phyloP scores from a whole-genome alignment of 2,797 vertebrate genomes.

The Micromesistius poutassou region DNA sequence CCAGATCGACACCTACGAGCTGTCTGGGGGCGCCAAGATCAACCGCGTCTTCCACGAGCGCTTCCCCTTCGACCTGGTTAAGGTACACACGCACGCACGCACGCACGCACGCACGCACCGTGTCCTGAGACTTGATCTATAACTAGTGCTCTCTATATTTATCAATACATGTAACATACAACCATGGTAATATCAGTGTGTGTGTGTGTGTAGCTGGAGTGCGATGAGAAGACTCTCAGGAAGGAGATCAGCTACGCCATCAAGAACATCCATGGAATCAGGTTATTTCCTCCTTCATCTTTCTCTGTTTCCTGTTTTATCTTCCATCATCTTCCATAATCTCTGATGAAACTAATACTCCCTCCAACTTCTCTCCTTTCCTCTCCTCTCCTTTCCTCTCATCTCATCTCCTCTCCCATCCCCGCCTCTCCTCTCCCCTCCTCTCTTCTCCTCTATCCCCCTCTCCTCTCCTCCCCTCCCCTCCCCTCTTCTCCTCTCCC shows the following conservation, averaged over 20 bases:
- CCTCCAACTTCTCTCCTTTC: background rate
- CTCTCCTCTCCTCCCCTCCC: slow-evolving; percentile 26
- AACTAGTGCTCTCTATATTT: too few species aligned
- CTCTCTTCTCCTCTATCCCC: slow-evolving; percentile 24
- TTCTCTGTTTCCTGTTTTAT: slow-evolving; percentile 4
- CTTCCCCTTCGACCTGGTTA: slow-evolving; percentile 94
- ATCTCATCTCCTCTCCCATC: slow-evolving; percentile 37
- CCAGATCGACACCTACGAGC: slow-evolving; percentile 93
- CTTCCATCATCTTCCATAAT: background rate
- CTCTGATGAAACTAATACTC: background rate
- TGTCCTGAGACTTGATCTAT: background rate
- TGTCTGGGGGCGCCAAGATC: slow-evolving; percentile 92
- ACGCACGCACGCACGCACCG: background rate
- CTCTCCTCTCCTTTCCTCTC: background rate
- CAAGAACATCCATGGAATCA: slow-evolving; percentile 97
- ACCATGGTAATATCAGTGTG: background rate
- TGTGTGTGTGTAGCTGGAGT: slow-evolving; percentile 81
- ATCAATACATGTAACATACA: too few species aligned
- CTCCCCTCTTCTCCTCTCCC: background rate
- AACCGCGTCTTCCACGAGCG: slow-evolving; percentile 94
- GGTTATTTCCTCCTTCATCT: slow-evolving; percentile 58
- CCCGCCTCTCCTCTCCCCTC: background rate
- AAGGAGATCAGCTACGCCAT: slow-evolving; percentile 97
- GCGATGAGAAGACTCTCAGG: slow-evolving; percentile 92
- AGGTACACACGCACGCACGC: slow-evolving; percentile 70